Evolutionary conservation across 2,888 invertebrate genomes (phyloP).

Genomic region (Octonoba sinensis): DNA sequence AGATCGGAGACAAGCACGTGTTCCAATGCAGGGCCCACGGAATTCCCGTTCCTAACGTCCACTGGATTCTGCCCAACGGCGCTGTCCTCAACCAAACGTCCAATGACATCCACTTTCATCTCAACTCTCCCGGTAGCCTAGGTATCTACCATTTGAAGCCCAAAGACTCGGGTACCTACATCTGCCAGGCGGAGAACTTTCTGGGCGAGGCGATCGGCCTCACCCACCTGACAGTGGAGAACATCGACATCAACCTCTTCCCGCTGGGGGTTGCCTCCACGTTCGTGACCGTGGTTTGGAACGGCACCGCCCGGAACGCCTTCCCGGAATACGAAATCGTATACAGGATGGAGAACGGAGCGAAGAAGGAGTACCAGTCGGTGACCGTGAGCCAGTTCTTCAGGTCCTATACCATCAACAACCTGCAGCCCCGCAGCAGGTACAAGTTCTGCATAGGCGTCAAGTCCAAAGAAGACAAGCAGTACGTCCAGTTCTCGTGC

Average conservation of each 20-base stretch:
- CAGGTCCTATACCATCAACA: constrained; percentile 70
- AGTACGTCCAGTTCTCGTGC: constrained; percentile 70
- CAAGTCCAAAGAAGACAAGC: constrained; percentile 69
- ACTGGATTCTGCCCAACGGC: constrained; percentile 72
- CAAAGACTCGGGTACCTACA: constrained; percentile 71
- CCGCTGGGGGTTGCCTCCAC: constrained; percentile 70
- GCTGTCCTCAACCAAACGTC: constrained; percentile 69
- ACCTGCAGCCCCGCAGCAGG: constrained; percentile 70
- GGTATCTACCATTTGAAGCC: constrained; percentile 68
- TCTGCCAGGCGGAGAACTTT: constrained; percentile 71
- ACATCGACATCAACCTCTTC: constrained; percentile 71
- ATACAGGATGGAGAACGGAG: constrained; percentile 66
- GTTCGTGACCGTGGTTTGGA: constrained; percentile 72
- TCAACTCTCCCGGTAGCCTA: constrained; percentile 68
- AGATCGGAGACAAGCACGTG: constrained; percentile 62
- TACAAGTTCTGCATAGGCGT: constrained; percentile 73
- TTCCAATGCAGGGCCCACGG: constrained; percentile 72
- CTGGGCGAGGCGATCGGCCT: constrained; percentile 69
- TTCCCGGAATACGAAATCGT: constrained; percentile 69
- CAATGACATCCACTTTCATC: constrained; percentile 68
- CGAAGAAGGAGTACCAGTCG: constrained; percentile 58
- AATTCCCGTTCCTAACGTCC: constrained; percentile 71
- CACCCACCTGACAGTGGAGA: constrained; percentile 69
- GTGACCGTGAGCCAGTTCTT: constrained; percentile 68
- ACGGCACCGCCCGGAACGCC: constrained; percentile 70